Evolutionary conservation across 92 coral and sea anemone species (phyloP), one percentile per base, ranked within the genome.

Genomic region (Micromussa lordhowensis): DNA sequence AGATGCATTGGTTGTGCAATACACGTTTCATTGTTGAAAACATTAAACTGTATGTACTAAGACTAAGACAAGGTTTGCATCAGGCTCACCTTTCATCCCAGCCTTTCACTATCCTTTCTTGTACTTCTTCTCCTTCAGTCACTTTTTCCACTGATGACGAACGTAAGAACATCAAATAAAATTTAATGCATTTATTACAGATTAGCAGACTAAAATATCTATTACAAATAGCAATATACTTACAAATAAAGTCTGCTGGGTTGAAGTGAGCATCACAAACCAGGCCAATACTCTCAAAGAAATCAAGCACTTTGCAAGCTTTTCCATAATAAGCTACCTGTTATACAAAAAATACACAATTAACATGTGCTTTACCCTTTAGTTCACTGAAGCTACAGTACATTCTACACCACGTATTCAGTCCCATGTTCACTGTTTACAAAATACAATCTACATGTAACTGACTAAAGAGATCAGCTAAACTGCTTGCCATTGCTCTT

Each of bases 211-310:
- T 22, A 30, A 71, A 71, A 71, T 34, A 17, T 32, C 21, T 71
- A 14, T 17, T 24, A 3, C 24, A 32, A 30, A 71, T 18, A 34
- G 34, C 0, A 3, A 31, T 69, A 16, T 57, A 93, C 99, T 96
- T 93, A 96, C 99, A 88, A 66, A 96, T 92, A 61, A 90, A 94
- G 54, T 96, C 99, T 48, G 99, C 99, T 15, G 99, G 99, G 88
- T 96, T 96, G 81, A 90, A 96, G 83, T 96, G 98, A 14, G 91
- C 90, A 68, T 93, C 99, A 75, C 99, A 96, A 5, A 77, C 73
- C 48, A 95, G 75, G 14, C 95, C 94, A 81, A 92, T 90, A 72
- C 94, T 91, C 80, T 92, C 91, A 78, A 96, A 96, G 92, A 92
- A 96, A 44, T 95, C 88, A 24, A 96, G 92, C 26, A 90, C 98